Evolutionary conservation across 2,113 vertebrate genomes (phyloP).

Genomic region (Mastomys coucha): DNA sequence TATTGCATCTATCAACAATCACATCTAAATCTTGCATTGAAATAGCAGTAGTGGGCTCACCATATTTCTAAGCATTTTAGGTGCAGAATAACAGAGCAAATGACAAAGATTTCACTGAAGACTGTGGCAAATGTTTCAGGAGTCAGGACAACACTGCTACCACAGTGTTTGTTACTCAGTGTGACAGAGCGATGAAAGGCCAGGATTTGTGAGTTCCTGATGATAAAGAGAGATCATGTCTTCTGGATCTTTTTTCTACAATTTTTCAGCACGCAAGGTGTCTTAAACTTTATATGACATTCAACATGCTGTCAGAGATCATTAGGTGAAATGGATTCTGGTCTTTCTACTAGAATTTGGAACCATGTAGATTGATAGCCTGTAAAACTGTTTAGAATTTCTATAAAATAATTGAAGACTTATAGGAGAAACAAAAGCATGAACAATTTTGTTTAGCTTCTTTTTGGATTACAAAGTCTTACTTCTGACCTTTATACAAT

Average conservation of each 20-base stretch:
- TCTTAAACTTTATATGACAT: background rate
- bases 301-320: background rate
- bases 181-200: fast-evolving
- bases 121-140: background rate
- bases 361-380: background rate
- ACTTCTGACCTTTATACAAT: background rate
- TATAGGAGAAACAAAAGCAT: background rate
- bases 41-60: too few species aligned
- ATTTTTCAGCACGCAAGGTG: background rate
- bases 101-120: background rate
- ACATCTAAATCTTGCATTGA: background rate
- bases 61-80: background rate
- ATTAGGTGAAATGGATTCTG: background rate
- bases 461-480: background rate
- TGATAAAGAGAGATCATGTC: background rate
- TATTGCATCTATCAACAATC: background rate
- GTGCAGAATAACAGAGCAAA: fast-evolving
- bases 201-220: background rate
- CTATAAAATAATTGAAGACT: background rate
- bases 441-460: background rate
- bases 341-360: background rate
- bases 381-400: background rate
- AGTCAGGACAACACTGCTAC: background rate
- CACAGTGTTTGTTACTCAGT: background rate
- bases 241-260: background rate